These are phyloP conservation scores for Coregonus ussuriensis DNA, from an alignment of 2,797 vertebrate genomes.

Conservation along the genomic window DNA sequence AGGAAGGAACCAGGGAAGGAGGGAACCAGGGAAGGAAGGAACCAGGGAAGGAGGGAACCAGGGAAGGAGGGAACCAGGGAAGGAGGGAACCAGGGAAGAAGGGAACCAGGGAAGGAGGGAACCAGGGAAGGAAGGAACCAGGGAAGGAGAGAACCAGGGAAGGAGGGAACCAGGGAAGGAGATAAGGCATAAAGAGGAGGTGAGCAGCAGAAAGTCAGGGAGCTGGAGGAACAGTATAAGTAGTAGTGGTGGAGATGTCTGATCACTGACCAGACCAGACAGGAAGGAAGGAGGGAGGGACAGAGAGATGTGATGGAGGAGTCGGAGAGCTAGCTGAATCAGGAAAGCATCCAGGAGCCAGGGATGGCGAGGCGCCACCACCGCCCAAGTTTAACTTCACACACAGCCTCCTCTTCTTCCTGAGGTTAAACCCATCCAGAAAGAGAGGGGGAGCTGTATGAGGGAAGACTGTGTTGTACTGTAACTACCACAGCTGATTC, in stretches of 20 bases:
- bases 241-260: not conserved
- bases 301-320: not conserved
- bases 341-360: not conserved
- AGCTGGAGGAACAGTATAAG: not conserved
- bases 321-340: not conserved
- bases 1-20: no score
- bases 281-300: not conserved
- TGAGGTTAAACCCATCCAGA: not conserved
- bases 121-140: not conserved
- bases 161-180: no score
- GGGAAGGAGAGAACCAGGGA: no score
- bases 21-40: no score
- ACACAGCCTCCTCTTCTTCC: not conserved
- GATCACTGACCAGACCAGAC: not conserved
- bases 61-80: no score
- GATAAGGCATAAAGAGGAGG: not conserved
- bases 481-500: constrained; percentile 27
- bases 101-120: no score
- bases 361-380: not conserved
- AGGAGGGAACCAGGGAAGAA: not conserved
- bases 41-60: no score
- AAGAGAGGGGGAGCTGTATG: not conserved
- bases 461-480: not conserved
- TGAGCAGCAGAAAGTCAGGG: not conserved
- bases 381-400: not conserved